Base-by-base conservation (phyloP, 1,140 invertebrate genomes). In the Leguminivora glycinivorella region DNA sequence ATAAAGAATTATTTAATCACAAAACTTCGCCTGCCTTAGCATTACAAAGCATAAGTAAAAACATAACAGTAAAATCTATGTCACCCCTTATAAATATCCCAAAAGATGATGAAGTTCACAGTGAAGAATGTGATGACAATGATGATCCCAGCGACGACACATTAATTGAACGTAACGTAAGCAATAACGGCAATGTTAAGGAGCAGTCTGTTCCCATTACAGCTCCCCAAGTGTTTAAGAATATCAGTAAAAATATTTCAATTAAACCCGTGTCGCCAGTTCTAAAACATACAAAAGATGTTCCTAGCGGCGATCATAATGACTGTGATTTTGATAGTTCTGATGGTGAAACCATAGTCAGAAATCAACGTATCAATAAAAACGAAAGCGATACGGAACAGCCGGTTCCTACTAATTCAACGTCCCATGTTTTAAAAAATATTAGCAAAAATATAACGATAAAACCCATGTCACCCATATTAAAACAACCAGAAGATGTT, bases 381-480 rank as follows among this genome's bases (percentile, higher is more conserved):
- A 68, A 24, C 5, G 43, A 19, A 26, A 66, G 19, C 56, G 29
- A 6, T 29, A 26, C 10, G 6, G 25, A 29, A 6, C 56, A 26
- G 1, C 17, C 47, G n/a, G 12, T 26, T 60, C 58, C 12, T 17
- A 34, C 3, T 9, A 17, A 4, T 6, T 31, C 25, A 6, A 5
- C n/a, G 9, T 29, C 58, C 29, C n/a, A 63, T 5, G 14, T 73
- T 12, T 74, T 83, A 56, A 81, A 78, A 75, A 79, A 77, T 56
- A 66, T 84, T 66, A 74, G 71, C 56, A 82, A 81, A 72, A 75
- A 83, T 70, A 71, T 84, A n/a, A 81, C 79, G 60, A 69, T 84
- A 2, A 83, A 83, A 75, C 67, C 80, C 17, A 43, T 76, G 47
- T 25, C 73, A 60, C 69, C 75, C 60, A 56, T 75, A 19, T 63